Evolutionary conservation across 2,797 vertebrate genomes (phyloP), one percentile per base, ranked within the genome.

Genomic region (Coregonus ussuriensis): DNA sequence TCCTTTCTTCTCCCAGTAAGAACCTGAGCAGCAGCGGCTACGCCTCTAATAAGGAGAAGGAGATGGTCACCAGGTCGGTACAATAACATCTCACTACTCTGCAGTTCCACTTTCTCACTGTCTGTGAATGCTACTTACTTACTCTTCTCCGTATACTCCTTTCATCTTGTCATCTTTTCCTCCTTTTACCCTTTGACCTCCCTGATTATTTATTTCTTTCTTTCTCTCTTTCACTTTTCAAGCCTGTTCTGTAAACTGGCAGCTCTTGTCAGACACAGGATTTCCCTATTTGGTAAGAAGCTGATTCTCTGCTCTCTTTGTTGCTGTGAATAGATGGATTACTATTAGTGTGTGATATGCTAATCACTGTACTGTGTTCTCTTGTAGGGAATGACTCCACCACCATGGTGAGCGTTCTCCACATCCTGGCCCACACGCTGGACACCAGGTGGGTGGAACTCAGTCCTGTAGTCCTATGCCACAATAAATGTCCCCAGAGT

Each of bases 221-320:
- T 76, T 88, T 74, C 41, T 74, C 67, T 87, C 82, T 67, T 41
- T 86, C 76, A 80, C 51, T 81, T 74, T 79, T 92, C 75, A 81
- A 99, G 98, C 94, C 94, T 99, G 51, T 99, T 99, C 95, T 99
- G 97, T 96, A 99, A 99, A 96, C 95, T 99, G 92, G 98, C 97
- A 91, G 96, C 98, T 95, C 97, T 99, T 93, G 98, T 99, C 94
- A 97, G 98, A 95, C 98, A 99, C 95, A 97, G 98, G 94, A 99
- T 99, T 94, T 99, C 98, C 78, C 95, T 99, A 88, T 99, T 99
- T 91, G 98, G 98, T 99, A 97, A 99, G 88, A 96, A 99, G 88
- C 72, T 78, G 62, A 80, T 83, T 86, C 79, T 70, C 35, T 80
- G 59, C 11, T 82, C 71, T 81, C 13, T 71, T 76, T 51, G 51